A percentile compares a stretch with the other conserved stretches of the same genome.
phyloP scores from a whole-genome alignment of 2,888 invertebrate genomes.

The Lycia hirtaria region DNA sequence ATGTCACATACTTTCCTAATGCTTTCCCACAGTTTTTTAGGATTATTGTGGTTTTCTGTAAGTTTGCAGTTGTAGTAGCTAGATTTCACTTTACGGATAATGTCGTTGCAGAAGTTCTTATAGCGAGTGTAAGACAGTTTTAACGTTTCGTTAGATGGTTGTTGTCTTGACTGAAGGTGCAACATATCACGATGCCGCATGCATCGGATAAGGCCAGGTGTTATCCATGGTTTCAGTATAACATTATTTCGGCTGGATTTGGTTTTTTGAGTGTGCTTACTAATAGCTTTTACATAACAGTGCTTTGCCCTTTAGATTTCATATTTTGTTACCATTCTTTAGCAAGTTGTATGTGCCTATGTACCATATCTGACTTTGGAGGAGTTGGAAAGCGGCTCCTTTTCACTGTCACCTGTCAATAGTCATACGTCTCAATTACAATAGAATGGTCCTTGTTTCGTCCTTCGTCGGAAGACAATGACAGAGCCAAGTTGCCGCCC shows the following conservation, averaged over 20 bases:
- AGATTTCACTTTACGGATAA: not conserved
- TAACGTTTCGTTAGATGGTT: not conserved
- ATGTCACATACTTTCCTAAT: not conserved
- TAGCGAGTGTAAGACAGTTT: not conserved
- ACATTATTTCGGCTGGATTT: too few species aligned
- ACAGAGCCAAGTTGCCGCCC: conserved; percentile 7
- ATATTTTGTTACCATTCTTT: too few species aligned
- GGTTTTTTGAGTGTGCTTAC: too few species aligned
- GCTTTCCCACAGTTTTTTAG: not conserved
- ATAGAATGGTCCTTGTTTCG: conserved; percentile 29
- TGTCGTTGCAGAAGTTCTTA: not conserved
- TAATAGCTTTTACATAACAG: too few species aligned
- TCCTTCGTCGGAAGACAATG: conserved; percentile 31
- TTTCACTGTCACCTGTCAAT: conserved; percentile 19
- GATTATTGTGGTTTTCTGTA: not conserved
- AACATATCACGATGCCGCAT: not conserved
- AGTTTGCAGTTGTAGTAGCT: not conserved
- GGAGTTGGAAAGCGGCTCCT: conserved; percentile 1
- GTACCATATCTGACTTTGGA: not conserved
- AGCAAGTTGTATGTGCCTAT: not conserved
- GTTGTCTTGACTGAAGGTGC: not conserved
- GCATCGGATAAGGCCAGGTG: not conserved
- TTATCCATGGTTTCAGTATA: not conserved
- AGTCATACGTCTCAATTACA: conserved; percentile 14
- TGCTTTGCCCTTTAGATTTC: too few species aligned